Evolutionary conservation across 1,140 invertebrate genomes (phyloP).

Genomic region (Drosophila pruinosa): DNA sequence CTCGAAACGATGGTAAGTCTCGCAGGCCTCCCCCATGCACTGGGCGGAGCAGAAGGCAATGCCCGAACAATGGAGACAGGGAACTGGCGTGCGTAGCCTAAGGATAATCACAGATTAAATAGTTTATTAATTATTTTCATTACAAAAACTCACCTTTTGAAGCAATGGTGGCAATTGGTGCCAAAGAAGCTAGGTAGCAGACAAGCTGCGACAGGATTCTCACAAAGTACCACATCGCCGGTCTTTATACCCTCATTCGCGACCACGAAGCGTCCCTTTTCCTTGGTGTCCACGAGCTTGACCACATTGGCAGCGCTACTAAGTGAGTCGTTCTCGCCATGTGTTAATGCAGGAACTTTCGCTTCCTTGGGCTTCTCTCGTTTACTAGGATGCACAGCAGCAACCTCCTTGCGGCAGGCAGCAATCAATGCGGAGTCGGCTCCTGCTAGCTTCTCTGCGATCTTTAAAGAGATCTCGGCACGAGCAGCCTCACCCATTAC

Average conservation of each 20-base stretch:
- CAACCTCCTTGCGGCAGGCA: constrained; percentile 56
- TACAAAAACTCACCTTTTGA: constrained; percentile 85
- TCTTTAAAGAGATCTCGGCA: constrained; percentile 85
- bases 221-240: constrained; percentile 88
- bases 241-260: constrained; percentile 85
- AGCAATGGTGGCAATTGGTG: constrained; percentile 93
- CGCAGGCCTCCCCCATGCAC: constrained; percentile 87
- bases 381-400: constrained; percentile 21
- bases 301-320: constrained; percentile 83
- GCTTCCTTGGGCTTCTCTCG: not conserved
- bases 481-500: constrained; percentile 83
- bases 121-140: not conserved
- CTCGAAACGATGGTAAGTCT: constrained; percentile 91
- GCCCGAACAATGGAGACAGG: constrained; percentile 89
- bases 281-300: constrained; percentile 83
- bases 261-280: constrained; percentile 85
- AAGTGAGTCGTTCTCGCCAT: constrained; percentile 68
- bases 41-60: constrained; percentile 89
- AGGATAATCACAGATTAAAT: not conserved
- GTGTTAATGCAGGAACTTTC: constrained; percentile 49
- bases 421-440: constrained; percentile 72
- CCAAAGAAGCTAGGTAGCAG: constrained; percentile 88
- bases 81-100: constrained; percentile 86
- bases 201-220: constrained; percentile 90
- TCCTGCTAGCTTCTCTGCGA: constrained; percentile 84